Evolutionary conservation across 64 coral and sea anemone genomes (phyloP), one percentile per base, ranked within the genome.

Genomic region (Acropora yongei): DNA sequence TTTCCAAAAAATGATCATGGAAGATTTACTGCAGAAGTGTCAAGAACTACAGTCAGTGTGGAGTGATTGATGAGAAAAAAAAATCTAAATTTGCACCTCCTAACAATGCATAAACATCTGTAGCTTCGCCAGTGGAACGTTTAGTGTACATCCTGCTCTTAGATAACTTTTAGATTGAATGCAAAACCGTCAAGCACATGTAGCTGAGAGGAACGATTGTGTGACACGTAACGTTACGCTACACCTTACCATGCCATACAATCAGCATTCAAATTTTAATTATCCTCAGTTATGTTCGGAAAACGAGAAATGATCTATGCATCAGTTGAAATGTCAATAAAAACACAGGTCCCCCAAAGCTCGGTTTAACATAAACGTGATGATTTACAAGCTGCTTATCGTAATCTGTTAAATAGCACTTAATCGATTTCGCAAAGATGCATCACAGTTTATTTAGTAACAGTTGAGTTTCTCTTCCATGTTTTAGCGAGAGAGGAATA

Each of bases 251-350:
- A 66, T 66, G 1, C 61, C 17, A 13, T 2, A 66, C 8, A 66
- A 66, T 66, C 4, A 11, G 61, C 51, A 55, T 55, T 5, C 51
- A 55, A 55, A 63, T 63, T 12, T 89, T 89, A 89, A 43, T 90
- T 90, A 48, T 90, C 58, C 30, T 90, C 88, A 41, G 41, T 78
- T 80, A 69, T 14, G 12, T 90, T 80, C 17, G 88, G 88, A 51
- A 90, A 90, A 61, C 65, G 78, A 90, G 78, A 90, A 90, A 90
- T 90, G 17, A 82, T 63, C 77, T 78, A 90, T 49, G 40, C 42
- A 39, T 90, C 58, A 47, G 63, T 67, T 58, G 18, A 68, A 90
- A 90, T 40, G 77, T 90, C 11, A 67, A 82, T 90, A 72, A 90
- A 81, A 47, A 90, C 78, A 72, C 88, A 90, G 60, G 7, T 13